Evolutionary conservation across 2,113 vertebrate species (phyloP).

Genomic region (Embiotoca jacksoni): DNA sequence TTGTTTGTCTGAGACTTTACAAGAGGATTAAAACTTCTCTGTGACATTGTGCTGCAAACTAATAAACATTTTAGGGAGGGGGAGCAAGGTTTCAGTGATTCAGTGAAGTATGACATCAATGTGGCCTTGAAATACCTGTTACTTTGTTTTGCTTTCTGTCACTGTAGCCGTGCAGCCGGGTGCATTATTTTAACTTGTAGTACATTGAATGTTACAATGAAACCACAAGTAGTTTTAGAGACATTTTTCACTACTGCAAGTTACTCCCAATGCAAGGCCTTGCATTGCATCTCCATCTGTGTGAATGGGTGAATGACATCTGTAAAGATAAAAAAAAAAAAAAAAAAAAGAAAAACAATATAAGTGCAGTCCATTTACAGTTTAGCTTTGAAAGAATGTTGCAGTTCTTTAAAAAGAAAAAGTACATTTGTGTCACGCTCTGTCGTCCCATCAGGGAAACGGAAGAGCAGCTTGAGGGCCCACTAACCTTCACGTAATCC

Average conservation of each 20-base stretch:
- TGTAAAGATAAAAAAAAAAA: too few relatives aligned
- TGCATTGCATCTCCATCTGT: too few relatives aligned
- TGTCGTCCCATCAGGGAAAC: constrained; percentile 37
- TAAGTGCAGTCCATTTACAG: too few relatives aligned
- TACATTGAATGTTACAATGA: neutral
- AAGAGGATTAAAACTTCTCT: neutral
- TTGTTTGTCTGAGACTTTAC: neutral
- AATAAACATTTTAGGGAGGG: neutral
- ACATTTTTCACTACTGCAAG: neutral
- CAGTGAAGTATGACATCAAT: neutral
- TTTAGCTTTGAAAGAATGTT: constrained; percentile 19
- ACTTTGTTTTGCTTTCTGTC: neutral
- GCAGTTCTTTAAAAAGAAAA: neutral
- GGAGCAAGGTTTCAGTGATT: neutral
- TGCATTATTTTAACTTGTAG: too few relatives aligned
- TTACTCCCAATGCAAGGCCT: too few relatives aligned
- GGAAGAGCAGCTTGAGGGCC: constrained; percentile 25
- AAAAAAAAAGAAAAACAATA: too few relatives aligned
- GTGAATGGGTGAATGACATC: too few relatives aligned
- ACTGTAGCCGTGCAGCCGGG: neutral
- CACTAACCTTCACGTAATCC: constrained; percentile 17
- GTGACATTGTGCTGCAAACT: neutral
- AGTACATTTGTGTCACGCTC: constrained; percentile 5
- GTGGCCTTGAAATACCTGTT: constrained; percentile 4
- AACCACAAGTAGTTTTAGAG: constrained; percentile 12